Evolutionary conservation across 2,113 vertebrate species (phyloP), one percentile per base, ranked within the genome.

Genomic region (Ursus arctos): DNA sequence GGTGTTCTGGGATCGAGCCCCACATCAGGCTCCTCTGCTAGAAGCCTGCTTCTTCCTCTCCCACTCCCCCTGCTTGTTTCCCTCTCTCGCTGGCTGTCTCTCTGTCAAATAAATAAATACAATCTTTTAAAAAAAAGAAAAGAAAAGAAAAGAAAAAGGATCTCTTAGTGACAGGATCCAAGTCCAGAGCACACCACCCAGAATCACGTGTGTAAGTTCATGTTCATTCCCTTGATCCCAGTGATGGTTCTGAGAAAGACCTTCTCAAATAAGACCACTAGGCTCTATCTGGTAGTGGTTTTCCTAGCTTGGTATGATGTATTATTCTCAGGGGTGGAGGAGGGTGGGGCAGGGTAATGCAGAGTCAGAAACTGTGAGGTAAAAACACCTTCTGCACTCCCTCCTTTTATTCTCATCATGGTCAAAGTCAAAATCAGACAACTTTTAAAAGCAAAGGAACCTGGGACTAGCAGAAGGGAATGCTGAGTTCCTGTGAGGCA

Each of bases 361-460:
- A 51, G 15, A 94, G n/a, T 65, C 4, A 93, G 83, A 79, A 87
- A 74, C 28, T 11, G 1, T 14, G 40, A 67, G 59, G 28, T 26
- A 5, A 91, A 85, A 77, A 59, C 19, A 33, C 11, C 53, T 61
- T 74, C 71, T 77, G 88, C n/a, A 67, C 63, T 67, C 22, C 12
- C 11, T 86, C 16, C 59, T 55, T 94, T 80, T 76, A 89, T 4
- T 53, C 51, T 51, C 31, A 40, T 47, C 15, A 91, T 77, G 55
- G 69, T 96, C 79, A 43, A 93, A 81, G 24, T 90, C 40, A 94
- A 95, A 89, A 77, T 15, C 19, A 69, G 33, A 51, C 19, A 59
- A 59, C 10, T 92, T 67, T 94, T 89, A 57, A 86, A 92, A 65
- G 55, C 40, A 92, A 96, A 96, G 28, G 14, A 95, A 63, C 11